A percentile compares a stretch with the other conserved stretches of the same genome.
Evolutionary conservation across 2,888 invertebrate species (phyloP).

Genomic region (Ceramica pisi): DNA sequence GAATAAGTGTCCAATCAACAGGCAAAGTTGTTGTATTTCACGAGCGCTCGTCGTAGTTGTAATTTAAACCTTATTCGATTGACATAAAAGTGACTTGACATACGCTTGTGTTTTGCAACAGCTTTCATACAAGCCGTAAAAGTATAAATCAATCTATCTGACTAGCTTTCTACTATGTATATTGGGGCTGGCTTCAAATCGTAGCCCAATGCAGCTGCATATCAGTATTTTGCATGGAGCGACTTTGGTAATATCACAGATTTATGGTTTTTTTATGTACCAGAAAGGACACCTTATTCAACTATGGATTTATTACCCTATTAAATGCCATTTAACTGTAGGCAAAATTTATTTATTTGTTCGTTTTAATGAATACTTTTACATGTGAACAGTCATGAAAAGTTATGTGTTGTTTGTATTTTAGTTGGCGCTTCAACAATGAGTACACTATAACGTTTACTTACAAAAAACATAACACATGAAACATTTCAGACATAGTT

Average conservation of each 20-base stretch:
- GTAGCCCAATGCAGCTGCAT: neutral
- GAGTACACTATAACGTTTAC: too few relatives aligned
- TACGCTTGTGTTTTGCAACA: neutral
- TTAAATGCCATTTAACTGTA: neutral
- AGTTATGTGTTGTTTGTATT: too few relatives aligned
- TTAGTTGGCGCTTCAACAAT: too few relatives aligned
- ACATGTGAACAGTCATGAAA: neutral
- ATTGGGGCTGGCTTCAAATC: neutral
- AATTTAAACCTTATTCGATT: neutral
- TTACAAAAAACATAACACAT: too few relatives aligned
- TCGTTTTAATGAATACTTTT: neutral
- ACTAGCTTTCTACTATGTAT: neutral
- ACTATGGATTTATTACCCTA: neutral
- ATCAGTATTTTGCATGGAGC: neutral
- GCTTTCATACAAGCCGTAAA: neutral
- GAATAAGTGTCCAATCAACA: slow-evolving; percentile 13
- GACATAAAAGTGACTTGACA: slow-evolving; percentile 1
- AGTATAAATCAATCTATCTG: neutral
- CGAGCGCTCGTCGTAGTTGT: neutral
- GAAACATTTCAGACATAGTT: too few relatives aligned
- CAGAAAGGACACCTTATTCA: neutral
- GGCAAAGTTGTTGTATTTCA: neutral
- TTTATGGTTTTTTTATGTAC: neutral
- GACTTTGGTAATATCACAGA: neutral
- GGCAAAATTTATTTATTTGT: neutral